These are phyloP conservation scores for Cavia porcellus DNA, from an alignment of 2,113 vertebrate species.

Conservation along the genomic window DNA sequence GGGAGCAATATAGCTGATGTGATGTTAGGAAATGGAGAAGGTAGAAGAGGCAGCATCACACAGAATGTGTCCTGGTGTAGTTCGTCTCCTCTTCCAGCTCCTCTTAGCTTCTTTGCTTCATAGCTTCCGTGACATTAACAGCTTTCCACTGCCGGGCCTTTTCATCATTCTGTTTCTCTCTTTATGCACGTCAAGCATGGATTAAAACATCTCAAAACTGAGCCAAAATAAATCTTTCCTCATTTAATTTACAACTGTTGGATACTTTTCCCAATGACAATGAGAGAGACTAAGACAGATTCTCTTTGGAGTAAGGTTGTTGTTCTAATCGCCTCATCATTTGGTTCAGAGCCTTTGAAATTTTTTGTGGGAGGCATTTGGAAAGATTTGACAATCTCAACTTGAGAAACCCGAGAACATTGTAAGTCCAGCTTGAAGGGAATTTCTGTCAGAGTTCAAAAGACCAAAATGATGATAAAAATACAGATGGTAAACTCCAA, in stretches of 20 bases:
- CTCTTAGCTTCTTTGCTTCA: background rate
- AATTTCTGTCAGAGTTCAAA: background rate
- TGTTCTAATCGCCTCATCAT: background rate
- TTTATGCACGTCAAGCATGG: background rate
- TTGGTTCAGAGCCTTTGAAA: background rate
- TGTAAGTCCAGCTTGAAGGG: background rate
- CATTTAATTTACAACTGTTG: background rate
- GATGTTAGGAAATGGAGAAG: background rate
- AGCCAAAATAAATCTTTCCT: background rate
- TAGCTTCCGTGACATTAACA: background rate
- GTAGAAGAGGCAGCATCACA: background rate
- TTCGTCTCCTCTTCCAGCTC: background rate
- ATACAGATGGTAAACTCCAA: background rate
- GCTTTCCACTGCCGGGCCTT: background rate
- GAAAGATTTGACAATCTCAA: background rate
- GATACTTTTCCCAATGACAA: background rate
- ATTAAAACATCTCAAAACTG: background rate
- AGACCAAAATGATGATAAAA: background rate
- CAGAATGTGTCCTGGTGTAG: background rate
- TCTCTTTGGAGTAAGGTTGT: background rate
- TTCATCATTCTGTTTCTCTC: background rate
- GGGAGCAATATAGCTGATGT: background rate
- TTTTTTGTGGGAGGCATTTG: background rate
- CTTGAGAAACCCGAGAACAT: background rate
- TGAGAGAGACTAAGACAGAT: background rate